phyloP scores from a whole-genome alignment of 2,113 vertebrate genomes.

The Ictalurus furcatus region DNA sequence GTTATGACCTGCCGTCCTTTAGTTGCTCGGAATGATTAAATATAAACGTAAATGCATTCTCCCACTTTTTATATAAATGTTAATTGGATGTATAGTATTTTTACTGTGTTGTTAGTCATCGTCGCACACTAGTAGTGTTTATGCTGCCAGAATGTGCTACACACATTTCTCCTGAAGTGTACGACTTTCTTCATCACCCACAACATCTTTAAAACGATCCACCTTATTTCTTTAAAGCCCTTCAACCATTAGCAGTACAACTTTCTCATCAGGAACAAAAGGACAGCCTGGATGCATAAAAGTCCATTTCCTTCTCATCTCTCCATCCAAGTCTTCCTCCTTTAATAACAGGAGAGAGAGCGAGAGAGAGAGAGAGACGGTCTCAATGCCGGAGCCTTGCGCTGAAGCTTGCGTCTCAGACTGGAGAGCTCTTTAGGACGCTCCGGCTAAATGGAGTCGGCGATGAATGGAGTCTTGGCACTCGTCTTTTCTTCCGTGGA shows the following conservation, averaged over 20 bases:
- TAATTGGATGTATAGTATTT: neutral
- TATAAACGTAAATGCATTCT: neutral
- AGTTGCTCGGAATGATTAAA: neutral
- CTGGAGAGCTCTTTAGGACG: constrained; percentile 52
- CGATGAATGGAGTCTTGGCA: constrained; percentile 68
- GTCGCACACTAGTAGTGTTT: neutral
- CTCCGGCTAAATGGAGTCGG: constrained; percentile 58
- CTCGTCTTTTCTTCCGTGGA: constrained; percentile 56
- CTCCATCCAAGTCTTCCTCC: constrained; percentile 45
- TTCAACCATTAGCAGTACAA: constrained; percentile 64
- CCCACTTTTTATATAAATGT: neutral
- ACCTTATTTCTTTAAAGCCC: constrained; percentile 42
- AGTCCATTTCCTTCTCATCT: constrained; percentile 80
- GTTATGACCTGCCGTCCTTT: neutral
- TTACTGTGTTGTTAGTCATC: neutral
- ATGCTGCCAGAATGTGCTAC: neutral
- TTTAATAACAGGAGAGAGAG: constrained; percentile 32
- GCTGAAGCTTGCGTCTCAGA: constrained; percentile 35
- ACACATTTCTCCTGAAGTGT: constrained; percentile 7
- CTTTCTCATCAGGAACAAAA: constrained; percentile 57
- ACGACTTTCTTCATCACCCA: neutral
- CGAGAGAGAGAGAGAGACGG: neutral
- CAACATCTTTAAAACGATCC: constrained; percentile 4
- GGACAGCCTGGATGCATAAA: constrained; percentile 72
- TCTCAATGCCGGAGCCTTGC: constrained; percentile 44